These are phyloP conservation scores for Sinosuthora webbiana DNA, from an alignment of 2,113 vertebrate genomes.

Conservation along the genomic window DNA sequence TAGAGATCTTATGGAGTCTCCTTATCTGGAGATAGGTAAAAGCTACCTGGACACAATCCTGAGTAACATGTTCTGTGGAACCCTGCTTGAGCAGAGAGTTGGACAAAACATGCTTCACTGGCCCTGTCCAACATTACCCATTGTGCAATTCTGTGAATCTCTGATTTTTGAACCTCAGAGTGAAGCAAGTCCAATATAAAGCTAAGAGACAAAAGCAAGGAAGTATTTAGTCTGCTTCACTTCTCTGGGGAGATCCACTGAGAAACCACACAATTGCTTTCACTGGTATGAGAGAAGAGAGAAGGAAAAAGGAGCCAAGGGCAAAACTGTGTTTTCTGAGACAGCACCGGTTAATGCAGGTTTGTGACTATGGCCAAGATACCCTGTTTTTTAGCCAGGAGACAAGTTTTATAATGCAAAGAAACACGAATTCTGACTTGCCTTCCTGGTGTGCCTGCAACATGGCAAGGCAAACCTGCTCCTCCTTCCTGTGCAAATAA, in stretches of 20 bases:
- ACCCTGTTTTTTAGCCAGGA: background rate
- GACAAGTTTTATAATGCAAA: background rate
- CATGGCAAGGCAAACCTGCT: background rate
- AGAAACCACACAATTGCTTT: background rate
- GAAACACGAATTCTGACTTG: background rate
- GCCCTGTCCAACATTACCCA: background rate
- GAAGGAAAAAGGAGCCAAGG: background rate
- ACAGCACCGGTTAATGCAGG: background rate
- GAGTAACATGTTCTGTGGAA: too few species aligned
- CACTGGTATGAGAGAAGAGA: background rate
- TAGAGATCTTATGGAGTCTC: background rate
- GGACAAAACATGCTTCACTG: background rate
- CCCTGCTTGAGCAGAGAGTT: too few species aligned
- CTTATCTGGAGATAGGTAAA: background rate
- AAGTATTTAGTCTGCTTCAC: background rate
- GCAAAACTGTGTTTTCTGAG: background rate
- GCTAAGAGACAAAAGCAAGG: background rate
- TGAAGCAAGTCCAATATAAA: background rate
- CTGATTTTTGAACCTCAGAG: background rate
- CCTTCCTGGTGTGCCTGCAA: background rate
- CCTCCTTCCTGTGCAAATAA: background rate
- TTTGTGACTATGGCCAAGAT: background rate
- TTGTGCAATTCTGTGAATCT: background rate
- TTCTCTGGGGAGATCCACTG: background rate
- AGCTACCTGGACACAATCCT: background rate